Conservation (phyloP, 2,797 vertebrate species). For the Poeciliopsis turneri region DNA sequence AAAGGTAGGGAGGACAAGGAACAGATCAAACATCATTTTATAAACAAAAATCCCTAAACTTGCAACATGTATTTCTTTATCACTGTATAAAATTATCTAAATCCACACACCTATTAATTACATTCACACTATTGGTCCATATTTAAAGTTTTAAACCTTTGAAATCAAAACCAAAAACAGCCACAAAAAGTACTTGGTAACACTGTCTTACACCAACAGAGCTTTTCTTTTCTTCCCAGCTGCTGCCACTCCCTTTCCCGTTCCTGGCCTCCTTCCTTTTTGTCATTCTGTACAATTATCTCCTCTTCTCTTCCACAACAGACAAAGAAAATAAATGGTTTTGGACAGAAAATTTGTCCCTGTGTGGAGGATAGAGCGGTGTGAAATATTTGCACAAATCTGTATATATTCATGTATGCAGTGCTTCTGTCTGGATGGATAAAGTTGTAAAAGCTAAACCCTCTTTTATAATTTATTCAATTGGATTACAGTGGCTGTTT, state of each 20-base stretch:
- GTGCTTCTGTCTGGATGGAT: constrained; percentile 13
- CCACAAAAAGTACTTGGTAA: constrained; percentile 6
- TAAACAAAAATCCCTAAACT: background rate
- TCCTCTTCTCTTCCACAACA: constrained; percentile 28
- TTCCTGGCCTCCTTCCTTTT: constrained; percentile 23
- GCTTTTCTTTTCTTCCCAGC: constrained; percentile 27
- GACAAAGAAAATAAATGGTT: constrained; percentile 47
- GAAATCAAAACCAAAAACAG: background rate
- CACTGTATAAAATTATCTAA: background rate
- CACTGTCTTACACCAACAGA: constrained; percentile 12
- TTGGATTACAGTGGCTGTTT: constrained; percentile 60
- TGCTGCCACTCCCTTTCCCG: constrained; percentile 28
- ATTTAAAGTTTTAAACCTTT: constrained; percentile 1
- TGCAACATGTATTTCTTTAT: background rate
- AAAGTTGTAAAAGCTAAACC: constrained; percentile 31
- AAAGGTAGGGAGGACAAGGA: too few relatives aligned
- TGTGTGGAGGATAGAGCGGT: constrained; percentile 37
- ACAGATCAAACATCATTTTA: background rate
- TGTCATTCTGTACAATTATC: constrained; percentile 38
- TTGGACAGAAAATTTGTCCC: constrained; percentile 31
- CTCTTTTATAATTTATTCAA: constrained; percentile 56
- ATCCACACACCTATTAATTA: background rate
- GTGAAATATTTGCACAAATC: constrained; percentile 37
- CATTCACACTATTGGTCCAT: background rate
- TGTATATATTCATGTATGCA: constrained; percentile 24